These are phyloP conservation scores for Toxotes lorentzi DNA, from an alignment of 2,797 vertebrate genomes.

Conservation along the genomic window DNA sequence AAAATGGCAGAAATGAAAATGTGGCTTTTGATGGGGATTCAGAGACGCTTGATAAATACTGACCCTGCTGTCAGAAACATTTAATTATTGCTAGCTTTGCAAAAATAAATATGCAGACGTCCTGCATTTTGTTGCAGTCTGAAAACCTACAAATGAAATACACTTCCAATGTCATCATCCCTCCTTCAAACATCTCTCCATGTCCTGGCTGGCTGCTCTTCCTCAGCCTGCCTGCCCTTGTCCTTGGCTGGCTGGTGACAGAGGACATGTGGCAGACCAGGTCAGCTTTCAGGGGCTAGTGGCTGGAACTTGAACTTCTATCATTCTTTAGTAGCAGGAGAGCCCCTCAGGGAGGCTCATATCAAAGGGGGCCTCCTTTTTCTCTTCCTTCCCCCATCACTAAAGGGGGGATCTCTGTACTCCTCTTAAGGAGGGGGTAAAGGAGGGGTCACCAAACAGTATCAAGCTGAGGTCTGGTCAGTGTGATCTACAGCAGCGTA, in stretches of 20 bases:
- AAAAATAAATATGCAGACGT: neutral
- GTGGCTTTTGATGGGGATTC: neutral
- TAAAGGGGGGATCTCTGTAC: slow-evolving; percentile 53
- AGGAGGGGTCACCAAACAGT: slow-evolving; percentile 50
- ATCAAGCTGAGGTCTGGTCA: slow-evolving; percentile 51
- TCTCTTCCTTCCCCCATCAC: slow-evolving; percentile 74
- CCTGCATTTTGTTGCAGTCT: neutral
- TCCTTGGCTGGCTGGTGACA: slow-evolving; percentile 77
- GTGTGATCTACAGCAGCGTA: slow-evolving; percentile 49
- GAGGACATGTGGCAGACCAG: slow-evolving; percentile 80
- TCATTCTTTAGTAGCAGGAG: slow-evolving; percentile 71
- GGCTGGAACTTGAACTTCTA: slow-evolving; percentile 81
- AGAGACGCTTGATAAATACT: neutral
- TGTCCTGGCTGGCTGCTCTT: slow-evolving; percentile 26
- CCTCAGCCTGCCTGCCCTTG: slow-evolving; percentile 63
- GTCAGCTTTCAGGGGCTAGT: slow-evolving; percentile 82
- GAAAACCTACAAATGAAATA: neutral
- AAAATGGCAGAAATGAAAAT: neutral
- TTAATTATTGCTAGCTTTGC: neutral
- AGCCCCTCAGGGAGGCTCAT: slow-evolving; percentile 77
- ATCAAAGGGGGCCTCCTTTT: slow-evolving; percentile 77
- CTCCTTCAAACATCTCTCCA: slow-evolving; percentile 12
- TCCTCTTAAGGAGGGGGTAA: slow-evolving; percentile 36
- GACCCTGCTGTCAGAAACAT: neutral
- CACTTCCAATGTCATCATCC: slow-evolving; percentile 29